Percentiles rank a stretch among this genome's conserved stretches.
Conservation (phyloP, 1,140 invertebrate species). For the Panagrolaimus sp. region DNA sequence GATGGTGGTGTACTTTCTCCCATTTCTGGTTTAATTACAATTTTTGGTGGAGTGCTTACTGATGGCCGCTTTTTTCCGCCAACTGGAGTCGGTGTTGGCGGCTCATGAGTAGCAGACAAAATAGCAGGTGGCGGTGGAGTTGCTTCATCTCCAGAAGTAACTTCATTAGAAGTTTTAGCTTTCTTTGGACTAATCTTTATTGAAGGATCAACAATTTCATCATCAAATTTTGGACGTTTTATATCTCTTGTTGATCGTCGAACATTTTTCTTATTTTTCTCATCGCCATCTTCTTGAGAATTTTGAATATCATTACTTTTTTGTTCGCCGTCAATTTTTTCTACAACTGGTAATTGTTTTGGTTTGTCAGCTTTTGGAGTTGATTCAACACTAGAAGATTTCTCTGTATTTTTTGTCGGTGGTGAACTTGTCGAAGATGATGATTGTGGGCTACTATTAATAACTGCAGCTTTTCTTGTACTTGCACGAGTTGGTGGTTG, state of each 20-base stretch:
- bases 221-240: background rate
- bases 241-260: background rate
- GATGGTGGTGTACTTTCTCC: background rate
- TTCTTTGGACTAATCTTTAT: background rate
- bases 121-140: background rate
- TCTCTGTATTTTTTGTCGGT: no score
- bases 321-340: no score
- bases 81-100: no score
- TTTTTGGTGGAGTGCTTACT: background rate
- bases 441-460: no score
- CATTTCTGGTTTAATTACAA: background rate
- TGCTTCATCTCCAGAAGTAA: background rate
- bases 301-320: no score
- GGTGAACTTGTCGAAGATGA: no score
- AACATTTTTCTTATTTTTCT: background rate
- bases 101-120: background rate
- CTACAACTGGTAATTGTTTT: no score
- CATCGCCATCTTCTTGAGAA: no score
- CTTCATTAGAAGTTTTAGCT: background rate
- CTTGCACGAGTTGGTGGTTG: no score
- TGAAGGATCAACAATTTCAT: background rate
- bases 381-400: no score
- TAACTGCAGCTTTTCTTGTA: no score
- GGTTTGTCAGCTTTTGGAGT: no score
- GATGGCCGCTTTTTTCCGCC: background rate